Conservation (phyloP, 2,797 vertebrate genomes). For the Ctenochaetus hawaiiensis region DNA sequence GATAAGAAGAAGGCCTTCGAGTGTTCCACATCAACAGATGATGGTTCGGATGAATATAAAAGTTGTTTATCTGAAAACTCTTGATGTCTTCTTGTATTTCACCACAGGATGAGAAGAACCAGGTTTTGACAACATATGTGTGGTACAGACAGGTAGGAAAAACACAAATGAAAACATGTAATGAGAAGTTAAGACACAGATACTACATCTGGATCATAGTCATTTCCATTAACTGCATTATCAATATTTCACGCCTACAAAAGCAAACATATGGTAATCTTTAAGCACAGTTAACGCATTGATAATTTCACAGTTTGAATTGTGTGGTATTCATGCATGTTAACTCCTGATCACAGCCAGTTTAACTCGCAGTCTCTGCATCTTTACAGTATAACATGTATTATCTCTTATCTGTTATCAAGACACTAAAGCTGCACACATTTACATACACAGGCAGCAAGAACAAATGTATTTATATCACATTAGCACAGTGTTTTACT, state of each 20-base stretch:
- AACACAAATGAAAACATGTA: background rate
- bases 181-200: background rate
- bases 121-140: conserved; percentile 96
- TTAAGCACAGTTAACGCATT: background rate
- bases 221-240: no score
- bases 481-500: background rate
- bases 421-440: background rate
- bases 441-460: background rate
- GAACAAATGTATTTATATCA: background rate
- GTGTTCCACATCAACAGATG: no score
- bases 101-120: conserved; percentile 96
- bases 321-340: background rate
- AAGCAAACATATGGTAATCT: background rate
- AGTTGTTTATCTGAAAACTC: rapidly evolving
- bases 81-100: background rate
- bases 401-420: background rate
- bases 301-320: background rate
- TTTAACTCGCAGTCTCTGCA: background rate
- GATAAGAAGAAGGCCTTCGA: no score
- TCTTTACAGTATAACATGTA: background rate
- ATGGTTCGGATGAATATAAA: background rate
- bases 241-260: background rate
- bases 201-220: no score
- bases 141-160: conserved; percentile 95
- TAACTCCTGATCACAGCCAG: background rate